These are phyloP conservation scores for Dryobates pubescens DNA, from an alignment of 2,797 vertebrate species.

Conservation along the genomic window DNA sequence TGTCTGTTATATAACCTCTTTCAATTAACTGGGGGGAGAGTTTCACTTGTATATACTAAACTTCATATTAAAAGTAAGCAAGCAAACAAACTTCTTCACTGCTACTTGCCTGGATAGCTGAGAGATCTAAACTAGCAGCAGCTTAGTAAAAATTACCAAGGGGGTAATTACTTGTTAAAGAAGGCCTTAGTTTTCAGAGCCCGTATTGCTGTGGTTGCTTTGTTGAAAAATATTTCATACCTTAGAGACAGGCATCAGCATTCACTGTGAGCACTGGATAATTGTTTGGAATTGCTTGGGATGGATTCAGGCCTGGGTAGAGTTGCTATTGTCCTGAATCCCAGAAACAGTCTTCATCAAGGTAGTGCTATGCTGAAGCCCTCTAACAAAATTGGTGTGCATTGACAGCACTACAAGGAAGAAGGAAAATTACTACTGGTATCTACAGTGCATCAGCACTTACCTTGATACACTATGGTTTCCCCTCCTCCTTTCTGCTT, in stretches of 20 bases:
- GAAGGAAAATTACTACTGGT: background rate
- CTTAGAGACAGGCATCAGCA: background rate
- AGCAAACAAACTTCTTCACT: background rate
- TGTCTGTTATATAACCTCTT: background rate
- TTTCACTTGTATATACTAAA: background rate
- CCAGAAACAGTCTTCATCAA: background rate
- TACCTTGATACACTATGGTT: background rate
- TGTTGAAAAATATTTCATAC: background rate
- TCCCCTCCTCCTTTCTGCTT: background rate
- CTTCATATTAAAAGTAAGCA: background rate
- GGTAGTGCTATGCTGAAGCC: background rate
- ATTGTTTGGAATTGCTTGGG: background rate
- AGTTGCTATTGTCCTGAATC: background rate
- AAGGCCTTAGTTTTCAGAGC: background rate
- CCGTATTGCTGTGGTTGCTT: background rate
- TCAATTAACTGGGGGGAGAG: rapidly evolving
- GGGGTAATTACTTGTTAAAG: background rate
- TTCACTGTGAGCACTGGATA: background rate
- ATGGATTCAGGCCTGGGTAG: background rate
- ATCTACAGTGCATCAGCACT: background rate
- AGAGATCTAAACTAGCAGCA: background rate
- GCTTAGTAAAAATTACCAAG: background rate
- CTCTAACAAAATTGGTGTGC: background rate
- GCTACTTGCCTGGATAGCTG: background rate
- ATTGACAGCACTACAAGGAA: background rate